A percentile compares a stretch with the other conserved stretches of the same genome.
Conservation (phyloP, 1,140 invertebrate genomes). For the Panagrolaimus sp. region DNA sequence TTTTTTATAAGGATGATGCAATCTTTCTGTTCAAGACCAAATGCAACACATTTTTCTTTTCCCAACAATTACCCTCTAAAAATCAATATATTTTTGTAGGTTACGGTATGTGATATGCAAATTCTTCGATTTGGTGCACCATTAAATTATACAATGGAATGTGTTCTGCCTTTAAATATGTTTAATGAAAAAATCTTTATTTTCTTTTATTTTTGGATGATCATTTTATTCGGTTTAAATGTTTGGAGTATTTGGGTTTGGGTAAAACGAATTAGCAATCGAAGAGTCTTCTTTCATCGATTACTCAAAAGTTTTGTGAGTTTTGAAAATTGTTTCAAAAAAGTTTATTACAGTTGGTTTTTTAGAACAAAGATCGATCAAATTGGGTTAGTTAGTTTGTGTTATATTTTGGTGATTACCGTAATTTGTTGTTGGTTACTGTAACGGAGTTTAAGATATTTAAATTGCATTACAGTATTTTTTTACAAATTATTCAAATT, state of each 20-base stretch:
- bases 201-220: slow-evolving; percentile 59
- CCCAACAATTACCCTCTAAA: no score
- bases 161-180: slow-evolving; percentile 48
- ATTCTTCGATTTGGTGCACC: slow-evolving; percentile 33
- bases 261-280: slow-evolving; percentile 2
- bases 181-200: slow-evolving; percentile 61
- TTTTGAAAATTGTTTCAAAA: not conserved
- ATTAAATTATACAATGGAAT: slow-evolving; percentile 50
- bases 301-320: slow-evolving; percentile 11
- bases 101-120: slow-evolving; percentile 11
- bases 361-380: no score
- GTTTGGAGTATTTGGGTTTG: slow-evolving; percentile 42
- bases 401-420: no score
- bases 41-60: no score
- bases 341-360: not conserved
- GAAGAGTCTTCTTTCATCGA: not conserved
- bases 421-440: no score
- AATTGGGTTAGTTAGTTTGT: no score
- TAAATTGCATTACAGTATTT: no score
- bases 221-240: slow-evolving; percentile 43
- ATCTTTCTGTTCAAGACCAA: no score
- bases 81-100: not conserved
- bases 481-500: no score
- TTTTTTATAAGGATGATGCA: no score
- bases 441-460: no score